Conservation (phyloP, 1,140 invertebrate genomes). For the Metaphire vulgaris region DNA sequence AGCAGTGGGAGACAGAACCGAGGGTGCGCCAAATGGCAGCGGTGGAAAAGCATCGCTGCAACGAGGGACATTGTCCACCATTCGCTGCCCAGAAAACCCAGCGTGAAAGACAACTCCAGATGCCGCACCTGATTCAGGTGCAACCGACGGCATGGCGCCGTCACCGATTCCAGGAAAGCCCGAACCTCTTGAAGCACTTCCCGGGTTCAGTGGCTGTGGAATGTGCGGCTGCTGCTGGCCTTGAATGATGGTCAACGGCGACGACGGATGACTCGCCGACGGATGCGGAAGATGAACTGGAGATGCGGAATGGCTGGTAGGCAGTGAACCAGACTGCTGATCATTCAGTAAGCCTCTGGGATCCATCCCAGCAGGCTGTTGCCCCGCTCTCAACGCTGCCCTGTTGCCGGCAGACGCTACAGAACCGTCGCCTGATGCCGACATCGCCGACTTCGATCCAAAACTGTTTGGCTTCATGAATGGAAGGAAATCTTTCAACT, state of each 20-base stretch:
- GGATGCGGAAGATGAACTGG: slow-evolving; percentile 34
- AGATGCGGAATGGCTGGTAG: slow-evolving; percentile 34
- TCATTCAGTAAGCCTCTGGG: not conserved
- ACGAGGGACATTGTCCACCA: not conserved
- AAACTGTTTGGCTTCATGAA: slow-evolving; percentile 57
- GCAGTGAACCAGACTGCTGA: slow-evolving; percentile 32
- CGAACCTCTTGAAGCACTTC: too few relatives aligned
- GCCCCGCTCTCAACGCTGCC: too few relatives aligned
- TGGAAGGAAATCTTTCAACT: slow-evolving; percentile 80
- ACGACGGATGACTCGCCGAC: slow-evolving; percentile 20
- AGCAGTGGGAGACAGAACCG: slow-evolving; percentile 4
- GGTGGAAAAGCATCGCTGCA: too few relatives aligned
- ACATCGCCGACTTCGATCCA: slow-evolving; percentile 35
- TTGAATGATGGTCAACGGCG: slow-evolving; percentile 12
- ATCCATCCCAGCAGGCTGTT: not conserved
- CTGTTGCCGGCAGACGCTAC: not conserved
- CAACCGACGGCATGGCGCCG: too few relatives aligned
- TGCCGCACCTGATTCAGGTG: too few relatives aligned
- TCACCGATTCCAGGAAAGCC: too few relatives aligned
- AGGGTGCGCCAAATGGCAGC: not conserved
- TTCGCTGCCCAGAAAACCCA: too few relatives aligned
- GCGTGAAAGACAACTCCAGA: too few relatives aligned
- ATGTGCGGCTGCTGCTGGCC: too few relatives aligned
- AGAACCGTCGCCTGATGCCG: slow-evolving; percentile 13
- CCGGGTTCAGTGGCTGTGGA: too few relatives aligned